These are phyloP conservation scores for Heteractis magnifica DNA, from an alignment of 92 coral and sea anemone species.

Conservation along the genomic window DNA sequence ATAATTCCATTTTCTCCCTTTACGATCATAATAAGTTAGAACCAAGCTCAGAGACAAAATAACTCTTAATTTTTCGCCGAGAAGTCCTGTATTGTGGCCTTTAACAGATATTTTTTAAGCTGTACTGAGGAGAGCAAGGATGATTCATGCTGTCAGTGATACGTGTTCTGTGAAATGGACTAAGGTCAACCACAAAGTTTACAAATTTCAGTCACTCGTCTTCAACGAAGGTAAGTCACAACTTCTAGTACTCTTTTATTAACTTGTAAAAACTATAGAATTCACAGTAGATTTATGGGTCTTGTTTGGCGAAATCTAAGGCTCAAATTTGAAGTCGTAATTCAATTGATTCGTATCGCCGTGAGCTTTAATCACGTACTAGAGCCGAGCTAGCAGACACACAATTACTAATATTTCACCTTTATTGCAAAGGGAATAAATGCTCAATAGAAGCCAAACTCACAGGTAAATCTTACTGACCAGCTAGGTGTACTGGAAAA, in stretches of 20 bases:
- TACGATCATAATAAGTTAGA: background rate
- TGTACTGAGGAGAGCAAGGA: background rate
- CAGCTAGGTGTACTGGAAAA: too few species aligned
- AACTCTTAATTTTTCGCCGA: background rate
- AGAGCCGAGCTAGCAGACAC: too few species aligned
- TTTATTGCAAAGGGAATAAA: too few species aligned
- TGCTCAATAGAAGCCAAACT: too few species aligned
- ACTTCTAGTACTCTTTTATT: background rate
- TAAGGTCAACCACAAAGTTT: conserved; percentile 47
- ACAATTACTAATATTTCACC: too few species aligned
- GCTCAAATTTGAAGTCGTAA: too few species aligned
- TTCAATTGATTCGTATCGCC: too few species aligned
- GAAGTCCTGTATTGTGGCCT: background rate
- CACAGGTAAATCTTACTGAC: too few species aligned
- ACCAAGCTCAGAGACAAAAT: background rate
- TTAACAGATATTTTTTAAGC: background rate
- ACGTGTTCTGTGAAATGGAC: conserved; percentile 51
- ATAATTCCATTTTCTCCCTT: background rate
- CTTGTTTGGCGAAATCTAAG: too few species aligned
- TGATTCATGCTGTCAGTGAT: conserved; percentile 57
- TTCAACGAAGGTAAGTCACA: conserved; percentile 52
- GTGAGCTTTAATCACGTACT: too few species aligned
- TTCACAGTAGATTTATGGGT: too few species aligned
- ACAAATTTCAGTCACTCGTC: conserved; percentile 58
- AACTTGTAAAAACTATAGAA: background rate